Evolutionary conservation across 2,888 invertebrate species (phyloP).

Genomic region (Thymelicus sylvestris): DNA sequence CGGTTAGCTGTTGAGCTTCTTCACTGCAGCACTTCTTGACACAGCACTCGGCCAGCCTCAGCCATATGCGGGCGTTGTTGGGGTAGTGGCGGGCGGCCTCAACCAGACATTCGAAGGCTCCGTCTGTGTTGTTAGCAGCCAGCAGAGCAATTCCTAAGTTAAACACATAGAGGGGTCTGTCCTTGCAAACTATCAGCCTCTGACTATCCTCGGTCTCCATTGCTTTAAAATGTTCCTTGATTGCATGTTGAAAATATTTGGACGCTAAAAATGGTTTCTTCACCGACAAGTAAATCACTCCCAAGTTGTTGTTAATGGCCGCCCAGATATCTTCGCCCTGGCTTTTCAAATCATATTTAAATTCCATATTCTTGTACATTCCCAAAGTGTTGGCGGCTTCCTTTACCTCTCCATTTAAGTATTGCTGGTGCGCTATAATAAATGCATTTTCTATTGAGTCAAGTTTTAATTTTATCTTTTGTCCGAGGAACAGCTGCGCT

Average conservation of each 20-base stretch:
- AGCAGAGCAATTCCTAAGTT: slow-evolving; percentile 94
- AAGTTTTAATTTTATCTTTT: slow-evolving; percentile 58
- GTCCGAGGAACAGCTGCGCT: slow-evolving; percentile 69
- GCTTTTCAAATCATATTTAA: slow-evolving; percentile 69
- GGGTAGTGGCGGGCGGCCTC: slow-evolving; percentile 94
- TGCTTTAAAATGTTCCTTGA: slow-evolving; percentile 87
- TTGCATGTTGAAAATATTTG: slow-evolving; percentile 91
- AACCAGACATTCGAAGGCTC: slow-evolving; percentile 96
- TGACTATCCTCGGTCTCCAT: slow-evolving; percentile 75
- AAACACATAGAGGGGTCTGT: slow-evolving; percentile 88
- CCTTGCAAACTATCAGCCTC: slow-evolving; percentile 70
- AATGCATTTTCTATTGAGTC: slow-evolving; percentile 78
- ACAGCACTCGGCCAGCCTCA: slow-evolving; percentile 96
- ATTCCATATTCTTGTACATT: slow-evolving; percentile 67
- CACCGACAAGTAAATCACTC: slow-evolving; percentile 91
- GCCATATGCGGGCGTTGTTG: slow-evolving; percentile 95
- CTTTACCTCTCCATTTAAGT: slow-evolving; percentile 72
- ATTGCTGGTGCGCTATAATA: slow-evolving; percentile 75
- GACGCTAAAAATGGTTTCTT: slow-evolving; percentile 92
- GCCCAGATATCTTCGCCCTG: slow-evolving; percentile 82
- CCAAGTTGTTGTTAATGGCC: slow-evolving; percentile 91
- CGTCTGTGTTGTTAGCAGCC: slow-evolving; percentile 90
- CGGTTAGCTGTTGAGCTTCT: slow-evolving; percentile 73
- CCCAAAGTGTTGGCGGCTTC: slow-evolving; percentile 71
- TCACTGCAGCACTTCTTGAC: slow-evolving; percentile 88